Conservation (phyloP, 2,797 vertebrate species). For the Eulemur albifrons region DNA sequence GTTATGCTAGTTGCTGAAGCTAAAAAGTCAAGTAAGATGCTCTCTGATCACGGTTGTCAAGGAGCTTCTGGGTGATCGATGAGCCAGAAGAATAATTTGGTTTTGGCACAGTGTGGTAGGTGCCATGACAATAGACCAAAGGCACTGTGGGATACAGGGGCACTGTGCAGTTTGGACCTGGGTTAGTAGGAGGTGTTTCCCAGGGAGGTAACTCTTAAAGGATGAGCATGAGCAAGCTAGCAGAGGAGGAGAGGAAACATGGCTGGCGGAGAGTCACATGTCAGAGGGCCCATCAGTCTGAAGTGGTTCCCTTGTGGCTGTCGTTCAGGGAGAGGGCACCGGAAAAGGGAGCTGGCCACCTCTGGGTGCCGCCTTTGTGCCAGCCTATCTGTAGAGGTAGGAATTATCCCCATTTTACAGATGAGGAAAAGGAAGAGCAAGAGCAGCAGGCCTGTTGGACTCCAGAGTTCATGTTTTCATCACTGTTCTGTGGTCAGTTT, state of each 20-base stretch:
- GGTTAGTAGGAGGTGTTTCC: neutral
- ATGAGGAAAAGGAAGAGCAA: neutral
- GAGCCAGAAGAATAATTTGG: neutral
- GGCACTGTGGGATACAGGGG: accelerated
- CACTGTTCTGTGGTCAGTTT: neutral
- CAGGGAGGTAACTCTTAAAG: neutral
- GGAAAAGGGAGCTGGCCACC: neutral
- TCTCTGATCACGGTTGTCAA: neutral
- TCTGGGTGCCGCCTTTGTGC: neutral
- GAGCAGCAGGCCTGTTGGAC: neutral
- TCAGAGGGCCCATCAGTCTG: neutral
- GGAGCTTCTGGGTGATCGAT: neutral
- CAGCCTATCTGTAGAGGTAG: neutral
- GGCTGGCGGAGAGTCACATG: accelerated
- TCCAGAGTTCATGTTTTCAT: neutral
- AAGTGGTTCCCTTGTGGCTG: too few relatives aligned
- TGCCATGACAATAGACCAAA: accelerated
- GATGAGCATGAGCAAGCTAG: neutral
- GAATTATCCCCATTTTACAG: neutral
- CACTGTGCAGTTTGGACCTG: accelerated
- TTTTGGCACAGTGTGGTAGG: neutral
- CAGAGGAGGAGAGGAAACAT: neutral
- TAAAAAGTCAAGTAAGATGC: neutral
- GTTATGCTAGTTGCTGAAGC: neutral
- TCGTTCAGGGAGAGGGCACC: neutral